Percentiles rank a stretch among this genome's conserved stretches.
These are phyloP conservation scores for Trematocara variabile DNA, from an alignment of 2,113 vertebrate genomes.

Conservation along the genomic window DNA sequence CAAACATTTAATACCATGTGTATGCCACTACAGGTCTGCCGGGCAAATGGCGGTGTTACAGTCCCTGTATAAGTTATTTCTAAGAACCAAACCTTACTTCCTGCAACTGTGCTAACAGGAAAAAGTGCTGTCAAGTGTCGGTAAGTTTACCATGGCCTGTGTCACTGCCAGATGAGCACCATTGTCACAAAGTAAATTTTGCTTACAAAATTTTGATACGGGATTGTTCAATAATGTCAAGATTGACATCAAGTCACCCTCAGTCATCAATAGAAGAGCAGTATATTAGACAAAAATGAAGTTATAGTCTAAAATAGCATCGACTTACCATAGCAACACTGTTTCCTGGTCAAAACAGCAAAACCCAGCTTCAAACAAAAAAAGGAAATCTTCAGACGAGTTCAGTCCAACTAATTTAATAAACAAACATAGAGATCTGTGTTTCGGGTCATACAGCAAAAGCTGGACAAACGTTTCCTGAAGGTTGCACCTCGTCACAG, in stretches of 20 bases:
- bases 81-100: background rate
- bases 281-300: background rate
- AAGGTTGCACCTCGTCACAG: conserved; percentile 46
- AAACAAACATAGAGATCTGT: background rate
- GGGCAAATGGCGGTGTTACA: background rate
- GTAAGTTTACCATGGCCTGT: background rate
- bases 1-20: background rate
- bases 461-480: conserved; percentile 35
- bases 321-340: conserved; percentile 63
- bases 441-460: background rate
- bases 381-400: background rate
- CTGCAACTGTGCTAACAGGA: conserved; percentile 4
- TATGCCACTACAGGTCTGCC: background rate
- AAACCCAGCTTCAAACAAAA: background rate
- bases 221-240: background rate
- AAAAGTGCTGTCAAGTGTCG: background rate
- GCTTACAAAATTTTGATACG: background rate
- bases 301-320: background rate
- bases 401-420: background rate
- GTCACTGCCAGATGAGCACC: background rate
- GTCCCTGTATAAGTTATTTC: background rate
- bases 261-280: background rate
- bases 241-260: background rate
- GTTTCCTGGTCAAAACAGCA: background rate
- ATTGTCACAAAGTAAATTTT: background rate